These are phyloP conservation scores for Carabus problematicus DNA, from an alignment of 2,888 invertebrate species.

Conservation along the genomic window DNA sequence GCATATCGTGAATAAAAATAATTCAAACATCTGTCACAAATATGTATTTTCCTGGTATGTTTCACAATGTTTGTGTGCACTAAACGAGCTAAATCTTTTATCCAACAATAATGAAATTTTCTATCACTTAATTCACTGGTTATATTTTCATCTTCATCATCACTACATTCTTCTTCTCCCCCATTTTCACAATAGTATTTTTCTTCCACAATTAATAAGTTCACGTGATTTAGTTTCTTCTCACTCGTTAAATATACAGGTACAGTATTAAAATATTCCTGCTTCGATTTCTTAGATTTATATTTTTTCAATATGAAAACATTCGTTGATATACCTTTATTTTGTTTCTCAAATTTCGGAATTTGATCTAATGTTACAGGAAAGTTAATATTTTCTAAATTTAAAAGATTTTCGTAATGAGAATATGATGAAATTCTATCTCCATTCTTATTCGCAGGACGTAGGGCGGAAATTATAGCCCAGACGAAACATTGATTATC, in stretches of 20 bases:
- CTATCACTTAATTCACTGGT: too few relatives aligned
- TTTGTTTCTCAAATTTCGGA: conserved; percentile 45
- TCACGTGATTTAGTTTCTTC: conserved; percentile 19
- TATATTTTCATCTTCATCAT: too few relatives aligned
- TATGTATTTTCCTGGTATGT: conserved; percentile 15
- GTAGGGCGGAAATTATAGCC: conserved; percentile 42
- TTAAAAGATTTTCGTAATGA: conserved; percentile 41
- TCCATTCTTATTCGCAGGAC: conserved; percentile 35
- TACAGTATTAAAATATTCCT: conserved; percentile 11
- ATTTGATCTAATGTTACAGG: conserved; percentile 42
- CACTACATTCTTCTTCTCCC: conserved; percentile 13
- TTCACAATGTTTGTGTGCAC: conserved; percentile 26
- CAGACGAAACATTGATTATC: conserved; percentile 46
- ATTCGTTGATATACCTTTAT: conserved; percentile 45
- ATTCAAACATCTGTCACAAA: conserved; percentile 40
- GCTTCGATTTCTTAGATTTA: neutral
- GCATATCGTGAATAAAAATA: conserved; percentile 22
- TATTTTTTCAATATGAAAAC: conserved; percentile 44
- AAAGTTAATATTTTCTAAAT: conserved; percentile 44
- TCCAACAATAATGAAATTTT: conserved; percentile 33
- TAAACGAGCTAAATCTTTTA: conserved; percentile 42
- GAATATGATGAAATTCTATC: conserved; percentile 41
- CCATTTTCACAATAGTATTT: conserved; percentile 9
- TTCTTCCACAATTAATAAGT: conserved; percentile 21
- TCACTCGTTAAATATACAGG: conserved; percentile 34